These are phyloP conservation scores for Pogoniulus pusillus DNA, from an alignment of 2,797 vertebrate genomes.

Conservation along the genomic window DNA sequence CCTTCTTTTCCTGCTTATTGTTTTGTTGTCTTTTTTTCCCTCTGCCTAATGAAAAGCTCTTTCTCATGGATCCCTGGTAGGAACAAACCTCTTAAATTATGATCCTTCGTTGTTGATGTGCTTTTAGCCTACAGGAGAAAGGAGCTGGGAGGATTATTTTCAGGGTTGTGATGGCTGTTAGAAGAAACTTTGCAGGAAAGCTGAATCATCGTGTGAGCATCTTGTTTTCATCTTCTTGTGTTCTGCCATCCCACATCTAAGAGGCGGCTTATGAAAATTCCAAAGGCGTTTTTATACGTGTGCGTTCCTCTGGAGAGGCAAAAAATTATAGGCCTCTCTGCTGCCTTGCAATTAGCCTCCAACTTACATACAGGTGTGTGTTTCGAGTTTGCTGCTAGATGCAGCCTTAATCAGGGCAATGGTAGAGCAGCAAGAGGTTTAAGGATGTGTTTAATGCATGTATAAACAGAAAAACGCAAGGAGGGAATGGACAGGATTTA, in stretches of 20 bases:
- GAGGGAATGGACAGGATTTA: not conserved
- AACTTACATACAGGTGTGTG: not conserved
- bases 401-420: not conserved
- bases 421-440: not conserved
- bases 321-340: constrained; percentile 33
- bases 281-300: constrained; percentile 47
- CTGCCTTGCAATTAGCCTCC: not conserved
- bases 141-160: constrained; percentile 13
- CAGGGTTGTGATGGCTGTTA: constrained; percentile 4
- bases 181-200: constrained; percentile 50
- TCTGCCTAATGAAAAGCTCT: not conserved
- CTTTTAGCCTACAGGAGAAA: constrained; percentile 41
- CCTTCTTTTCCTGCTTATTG: not conserved
- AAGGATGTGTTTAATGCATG: not conserved
- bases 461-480: not conserved
- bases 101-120: not conserved
- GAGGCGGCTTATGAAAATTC: not conserved
- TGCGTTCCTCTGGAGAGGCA: constrained; percentile 39
- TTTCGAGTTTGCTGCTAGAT: not conserved
- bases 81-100: not conserved
- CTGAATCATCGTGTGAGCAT: constrained; percentile 52
- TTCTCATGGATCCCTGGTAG: not conserved
- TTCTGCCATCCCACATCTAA: constrained; percentile 60
- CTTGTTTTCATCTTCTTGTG: constrained; percentile 49
- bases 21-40: not conserved